Conservation (phyloP, 2,888 invertebrate genomes). For the Cerastis leucographa region DNA sequence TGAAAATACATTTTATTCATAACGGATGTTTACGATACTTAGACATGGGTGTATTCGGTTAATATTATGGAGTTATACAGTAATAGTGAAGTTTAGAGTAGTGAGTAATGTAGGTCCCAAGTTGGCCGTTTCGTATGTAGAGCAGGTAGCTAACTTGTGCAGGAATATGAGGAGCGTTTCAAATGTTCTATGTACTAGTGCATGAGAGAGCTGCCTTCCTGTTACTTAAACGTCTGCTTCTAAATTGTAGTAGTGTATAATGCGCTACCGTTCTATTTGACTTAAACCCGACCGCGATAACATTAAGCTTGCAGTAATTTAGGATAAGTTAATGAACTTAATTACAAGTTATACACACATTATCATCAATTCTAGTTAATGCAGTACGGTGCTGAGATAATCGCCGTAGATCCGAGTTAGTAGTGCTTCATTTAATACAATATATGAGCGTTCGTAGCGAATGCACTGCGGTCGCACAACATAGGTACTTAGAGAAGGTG, state of each 20-base stretch:
- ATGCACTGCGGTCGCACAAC: background rate
- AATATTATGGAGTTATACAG: constrained; percentile 11
- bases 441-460: constrained; percentile 8
- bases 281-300: background rate
- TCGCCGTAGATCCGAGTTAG: constrained; percentile 24
- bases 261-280: background rate
- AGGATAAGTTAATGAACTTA: constrained; percentile 11
- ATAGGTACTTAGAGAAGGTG: background rate
- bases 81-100: constrained; percentile 27
- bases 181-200: constrained; percentile 10
- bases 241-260: background rate
- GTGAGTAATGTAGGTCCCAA: constrained; percentile 29
- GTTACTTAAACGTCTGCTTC: background rate
- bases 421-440: constrained; percentile 16
- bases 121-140: constrained; percentile 39
- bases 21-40: constrained; percentile 18
- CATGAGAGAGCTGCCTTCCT: constrained; percentile 9
- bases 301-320: constrained; percentile 12
- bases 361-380: constrained; percentile 24
- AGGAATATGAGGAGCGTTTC: constrained; percentile 23
- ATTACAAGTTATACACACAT: constrained; percentile 18
- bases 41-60: background rate
- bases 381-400: constrained; percentile 17
- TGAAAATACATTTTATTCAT: constrained; percentile 35
- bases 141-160: constrained; percentile 34